Conservation (phyloP, 2,113 vertebrate genomes). For the Prinia subflava region DNA sequence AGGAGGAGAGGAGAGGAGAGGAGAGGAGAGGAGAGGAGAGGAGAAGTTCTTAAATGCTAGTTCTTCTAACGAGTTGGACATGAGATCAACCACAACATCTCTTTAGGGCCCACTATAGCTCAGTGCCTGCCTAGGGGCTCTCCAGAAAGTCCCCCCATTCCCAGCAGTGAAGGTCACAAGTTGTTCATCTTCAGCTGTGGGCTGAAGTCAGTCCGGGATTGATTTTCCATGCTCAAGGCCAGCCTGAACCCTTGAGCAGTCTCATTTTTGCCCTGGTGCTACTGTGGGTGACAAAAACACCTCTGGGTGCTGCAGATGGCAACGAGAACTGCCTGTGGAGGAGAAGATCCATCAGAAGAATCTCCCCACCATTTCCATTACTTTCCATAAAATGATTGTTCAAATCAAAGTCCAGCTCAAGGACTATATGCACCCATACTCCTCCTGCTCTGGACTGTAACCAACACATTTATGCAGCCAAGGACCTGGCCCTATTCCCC, state of each 20-base stretch:
- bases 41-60: neutral
- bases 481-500: neutral
- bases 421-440: neutral
- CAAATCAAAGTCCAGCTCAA: neutral
- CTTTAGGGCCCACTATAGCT: neutral
- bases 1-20: too few species aligned
- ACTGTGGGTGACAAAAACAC: neutral
- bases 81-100: neutral
- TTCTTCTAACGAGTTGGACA: neutral
- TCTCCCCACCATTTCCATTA: neutral
- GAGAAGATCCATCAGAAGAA: neutral
- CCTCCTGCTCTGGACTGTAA: neutral
- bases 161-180: neutral
- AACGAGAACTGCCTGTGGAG: accelerated
- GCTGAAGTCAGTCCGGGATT: neutral
- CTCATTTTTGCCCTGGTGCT: neutral
- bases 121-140: neutral
- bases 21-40: neutral
- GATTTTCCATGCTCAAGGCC: neutral
- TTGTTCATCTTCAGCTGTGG: neutral
- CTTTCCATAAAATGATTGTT: neutral
- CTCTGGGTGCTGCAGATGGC: neutral
- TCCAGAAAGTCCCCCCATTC: neutral
- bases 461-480: neutral
- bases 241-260: neutral